Evolutionary conservation across 2,797 vertebrate genomes (phyloP), one percentile per base, ranked within the genome.

Genomic region (Merluccius polli): DNA sequence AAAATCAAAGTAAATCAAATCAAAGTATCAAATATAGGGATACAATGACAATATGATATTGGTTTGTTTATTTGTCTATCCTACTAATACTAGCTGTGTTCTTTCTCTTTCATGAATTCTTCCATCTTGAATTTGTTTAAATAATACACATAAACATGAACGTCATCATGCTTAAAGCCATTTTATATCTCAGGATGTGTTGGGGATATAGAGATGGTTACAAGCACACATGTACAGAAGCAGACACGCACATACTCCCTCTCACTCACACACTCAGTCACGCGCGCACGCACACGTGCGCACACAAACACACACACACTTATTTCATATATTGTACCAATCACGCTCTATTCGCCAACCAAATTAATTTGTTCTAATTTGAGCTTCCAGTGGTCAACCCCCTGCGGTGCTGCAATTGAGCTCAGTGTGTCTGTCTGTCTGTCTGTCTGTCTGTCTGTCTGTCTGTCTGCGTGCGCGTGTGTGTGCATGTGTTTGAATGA

Each of bases 291-390:
- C 69, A 10, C 69, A 70, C 69, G 9, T 31, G n/a, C 31, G 36
- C 24, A 15, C 70, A 72, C 70, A 41, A 36, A 44, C 71, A 30
- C 36, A 72, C n/a, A 44, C 35, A 41, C 24, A 24, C 16, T 30
- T 1, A 36, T 90, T 91, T 92, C 85, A 84, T 90, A 83, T 88
- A 81, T 27, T 18, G 69, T 75, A 88, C 90, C 85, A 93, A 94
- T 94, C 92, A 94, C 87, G 86, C 84, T 79, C 88, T 86, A 91
- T 94, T 93, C 92, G 93, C 86, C 82, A 86, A 88, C 85, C 85
- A 92, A 91, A 94, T 94, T 91, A 92, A 92, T 92, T 92, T 33
- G 85, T 89, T 88, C 83, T 92, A 91, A 92, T 93, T 92, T 86
- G 81, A 89, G 87, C 87, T 85, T 88, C 83, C 84, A 89, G 85